Percentiles rank a stretch among this genome's conserved stretches.
phyloP scores from a whole-genome alignment of 2,797 vertebrate species.

The Phylloscopus collybita region DNA sequence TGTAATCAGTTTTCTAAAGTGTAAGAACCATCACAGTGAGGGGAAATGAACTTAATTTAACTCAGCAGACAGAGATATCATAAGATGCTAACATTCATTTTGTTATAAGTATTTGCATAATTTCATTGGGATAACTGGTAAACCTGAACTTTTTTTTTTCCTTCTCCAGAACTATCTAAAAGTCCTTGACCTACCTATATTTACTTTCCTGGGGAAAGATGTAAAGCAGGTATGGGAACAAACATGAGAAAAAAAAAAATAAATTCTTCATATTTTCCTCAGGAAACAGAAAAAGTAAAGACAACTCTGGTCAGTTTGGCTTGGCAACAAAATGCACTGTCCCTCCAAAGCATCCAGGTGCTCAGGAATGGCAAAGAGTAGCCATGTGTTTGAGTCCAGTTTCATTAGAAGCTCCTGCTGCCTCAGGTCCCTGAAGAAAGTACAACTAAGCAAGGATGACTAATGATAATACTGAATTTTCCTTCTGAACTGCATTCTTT shows the following conservation, averaged over 20 bases:
- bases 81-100: neutral
- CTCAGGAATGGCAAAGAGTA: neutral
- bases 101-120: neutral
- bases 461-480: neutral
- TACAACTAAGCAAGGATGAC: neutral
- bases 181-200: neutral
- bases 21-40: neutral
- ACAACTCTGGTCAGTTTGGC: accelerated
- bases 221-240: neutral
- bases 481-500: neutral
- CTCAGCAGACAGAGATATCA: neutral
- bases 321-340: neutral
- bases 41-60: neutral
- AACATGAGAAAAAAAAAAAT: neutral
- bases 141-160: neutral
- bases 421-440: neutral
- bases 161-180: neutral
- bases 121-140: neutral
- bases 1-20: neutral
- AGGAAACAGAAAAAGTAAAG: neutral
- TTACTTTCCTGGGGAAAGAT: neutral
- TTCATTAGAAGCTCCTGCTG: neutral
- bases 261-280: neutral
- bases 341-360: neutral
- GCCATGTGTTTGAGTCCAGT: neutral